Percentiles rank a stretch among this genome's conserved stretches.
These are phyloP conservation scores for Saccopteryx bilineata DNA, from an alignment of 2,113 vertebrate genomes.

Conservation along the genomic window DNA sequence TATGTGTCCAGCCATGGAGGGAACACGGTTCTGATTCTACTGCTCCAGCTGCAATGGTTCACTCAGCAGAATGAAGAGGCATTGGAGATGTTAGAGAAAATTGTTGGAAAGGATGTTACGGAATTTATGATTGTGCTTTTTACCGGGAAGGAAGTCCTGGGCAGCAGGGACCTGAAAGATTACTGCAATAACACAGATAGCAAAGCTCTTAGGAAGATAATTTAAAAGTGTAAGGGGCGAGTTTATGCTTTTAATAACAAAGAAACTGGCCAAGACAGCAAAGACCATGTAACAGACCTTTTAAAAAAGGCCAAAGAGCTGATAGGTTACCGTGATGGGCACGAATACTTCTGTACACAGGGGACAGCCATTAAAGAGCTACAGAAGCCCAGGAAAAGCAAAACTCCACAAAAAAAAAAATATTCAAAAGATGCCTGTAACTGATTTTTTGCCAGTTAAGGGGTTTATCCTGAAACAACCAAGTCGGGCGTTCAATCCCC, in stretches of 20 bases:
- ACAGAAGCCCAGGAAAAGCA: not conserved
- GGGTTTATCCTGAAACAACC: too few species aligned
- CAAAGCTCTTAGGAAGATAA: not conserved
- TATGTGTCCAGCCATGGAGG: not conserved
- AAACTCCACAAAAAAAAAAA: fast-evolving
- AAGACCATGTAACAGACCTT: not conserved
- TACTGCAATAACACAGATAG: not conserved
- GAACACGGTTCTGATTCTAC: constrained; percentile 54
- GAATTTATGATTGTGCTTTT: not conserved
- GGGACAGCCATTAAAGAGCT: not conserved
- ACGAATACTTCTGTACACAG: fast-evolving
- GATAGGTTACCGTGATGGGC: fast-evolving
- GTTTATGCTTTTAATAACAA: constrained; percentile 62
- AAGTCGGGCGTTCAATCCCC: too few species aligned
- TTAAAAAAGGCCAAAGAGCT: not conserved
- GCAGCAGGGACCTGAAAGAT: fast-evolving
- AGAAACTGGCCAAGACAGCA: not conserved
- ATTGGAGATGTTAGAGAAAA: fast-evolving
- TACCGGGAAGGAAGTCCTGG: constrained; percentile 60
- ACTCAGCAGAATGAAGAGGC: not conserved
- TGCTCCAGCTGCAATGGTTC: constrained; percentile 46
- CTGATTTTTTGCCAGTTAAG: too few species aligned
- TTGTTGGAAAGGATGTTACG: not conserved
- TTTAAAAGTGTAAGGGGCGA: not conserved
- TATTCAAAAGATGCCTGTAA: too few species aligned